Evolutionary conservation across 2,113 vertebrate genomes (phyloP).

Genomic region (Seriola rivoliana): DNA sequence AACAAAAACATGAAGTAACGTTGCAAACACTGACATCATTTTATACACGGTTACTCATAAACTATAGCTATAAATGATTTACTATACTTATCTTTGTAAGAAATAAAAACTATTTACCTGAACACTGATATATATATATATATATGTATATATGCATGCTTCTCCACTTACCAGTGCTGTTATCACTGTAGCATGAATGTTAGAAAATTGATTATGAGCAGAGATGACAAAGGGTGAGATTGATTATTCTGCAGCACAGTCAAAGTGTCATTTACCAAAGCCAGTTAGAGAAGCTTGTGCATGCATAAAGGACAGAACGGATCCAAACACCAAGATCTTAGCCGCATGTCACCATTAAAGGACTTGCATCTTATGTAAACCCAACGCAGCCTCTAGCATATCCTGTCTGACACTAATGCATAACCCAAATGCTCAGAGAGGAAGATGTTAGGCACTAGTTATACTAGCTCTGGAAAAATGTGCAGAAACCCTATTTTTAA

Average conservation of each 20-base stretch:
- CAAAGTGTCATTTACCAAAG: slow-evolving; percentile 44
- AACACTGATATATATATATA: background rate
- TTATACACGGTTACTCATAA: background rate
- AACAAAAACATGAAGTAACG: background rate
- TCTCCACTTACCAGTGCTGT: slow-evolving; percentile 72
- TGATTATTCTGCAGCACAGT: slow-evolving; percentile 41
- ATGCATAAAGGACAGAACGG: slow-evolving; percentile 49
- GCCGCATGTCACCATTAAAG: slow-evolving; percentile 20
- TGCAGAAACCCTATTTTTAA: slow-evolving; percentile 34
- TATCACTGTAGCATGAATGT: slow-evolving; percentile 72
- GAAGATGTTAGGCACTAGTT: slow-evolving; percentile 46
- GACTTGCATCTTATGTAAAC: slow-evolving; percentile 12
- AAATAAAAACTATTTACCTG: background rate
- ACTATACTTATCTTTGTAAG: background rate
- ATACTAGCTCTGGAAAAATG: slow-evolving; percentile 8
- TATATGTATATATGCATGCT: slow-evolving; percentile 19
- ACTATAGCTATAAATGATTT: background rate
- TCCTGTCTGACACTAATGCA: slow-evolving; percentile 28
- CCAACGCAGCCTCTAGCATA: slow-evolving; percentile 17
- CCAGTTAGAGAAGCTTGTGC: slow-evolving; percentile 54
- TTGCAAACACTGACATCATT: background rate
- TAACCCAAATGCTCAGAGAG: slow-evolving; percentile 36
- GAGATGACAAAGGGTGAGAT: slow-evolving; percentile 40
- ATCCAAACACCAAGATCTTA: slow-evolving; percentile 25
- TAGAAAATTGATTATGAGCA: slow-evolving; percentile 54